Base-by-base conservation (phyloP, 2,888 invertebrate species). In the Scaptomyza flava region DNA sequence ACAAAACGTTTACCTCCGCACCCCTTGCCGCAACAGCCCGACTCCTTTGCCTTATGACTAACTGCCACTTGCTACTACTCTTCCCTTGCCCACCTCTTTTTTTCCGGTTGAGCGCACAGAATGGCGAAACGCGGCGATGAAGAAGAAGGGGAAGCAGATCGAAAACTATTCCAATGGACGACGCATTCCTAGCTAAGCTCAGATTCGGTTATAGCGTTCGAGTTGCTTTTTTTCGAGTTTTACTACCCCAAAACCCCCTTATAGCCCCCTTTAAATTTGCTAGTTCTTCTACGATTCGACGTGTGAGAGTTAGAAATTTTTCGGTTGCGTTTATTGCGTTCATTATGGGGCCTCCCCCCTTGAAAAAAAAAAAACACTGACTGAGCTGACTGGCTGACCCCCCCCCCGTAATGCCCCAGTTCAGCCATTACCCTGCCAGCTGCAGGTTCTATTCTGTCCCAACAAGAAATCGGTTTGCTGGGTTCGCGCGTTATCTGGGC, bases 251-350 rank as follows among this genome's bases (percentile, higher is more conserved):
- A n/a, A 6, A n/a, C 2, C 7, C 38, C 33, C 42, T 54, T 46
- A 53, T 23, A 23, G 4, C 23, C 64, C 50, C 68, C 34, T 68
- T 51, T 33, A 36, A 53, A 56, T 56, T 61, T 51, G 42, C 45
- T 69, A 57, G 58, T 46, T 57, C 62, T 47, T 42, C 23, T 14
- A 2, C 41, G n/a, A n/a, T 27, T 46, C 17, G 31, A 66, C 69
- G 75, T 74, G 79, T 61, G 87, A 70, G 77, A 74, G 70, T 77
- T 85, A 57, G 58, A 85, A 82, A 79, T 87, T 85, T 80, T 87
- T 77, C 71, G 83, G 78, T 83, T 88, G 88, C 86, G 81, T 84
- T 83, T 86, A 82, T 83, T 83, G 87, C 83, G 83, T 88, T 87
- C 88, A 88, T 88, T 84, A 86, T 63, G 65, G 48, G 36, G 58